phyloP scores from a whole-genome alignment of 53 echinoderm and acorn worm genomes.

The Glandiceps talaboti region DNA sequence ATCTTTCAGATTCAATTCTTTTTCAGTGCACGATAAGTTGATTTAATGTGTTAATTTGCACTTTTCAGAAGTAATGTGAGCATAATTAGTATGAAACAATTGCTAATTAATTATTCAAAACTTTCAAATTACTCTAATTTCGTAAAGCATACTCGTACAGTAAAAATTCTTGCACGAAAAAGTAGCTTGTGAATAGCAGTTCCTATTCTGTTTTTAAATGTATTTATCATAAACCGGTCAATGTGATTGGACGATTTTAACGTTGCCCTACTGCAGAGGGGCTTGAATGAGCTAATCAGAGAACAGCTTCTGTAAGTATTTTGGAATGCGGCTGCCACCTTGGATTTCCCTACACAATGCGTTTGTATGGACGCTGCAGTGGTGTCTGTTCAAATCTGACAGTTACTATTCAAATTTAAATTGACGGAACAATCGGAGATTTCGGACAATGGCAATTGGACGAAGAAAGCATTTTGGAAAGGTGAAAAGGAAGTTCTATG shows the following conservation, averaged over 20 bases:
- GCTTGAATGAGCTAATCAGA: neutral
- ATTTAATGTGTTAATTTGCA: too few relatives aligned
- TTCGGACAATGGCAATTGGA: neutral
- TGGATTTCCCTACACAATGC: neutral
- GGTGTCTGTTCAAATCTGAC: too few relatives aligned
- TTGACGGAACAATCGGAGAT: neutral
- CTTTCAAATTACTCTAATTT: neutral
- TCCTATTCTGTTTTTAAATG: neutral
- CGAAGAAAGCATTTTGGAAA: too few relatives aligned
- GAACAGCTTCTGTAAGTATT: neutral
- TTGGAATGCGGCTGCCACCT: neutral
- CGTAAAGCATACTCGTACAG: neutral
- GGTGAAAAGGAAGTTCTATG: neutral
- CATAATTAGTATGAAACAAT: too few relatives aligned
- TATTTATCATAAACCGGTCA: neutral
- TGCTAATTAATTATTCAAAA: neutral
- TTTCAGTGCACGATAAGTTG: too few relatives aligned
- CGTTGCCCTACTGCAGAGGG: too few relatives aligned
- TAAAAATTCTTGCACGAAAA: neutral
- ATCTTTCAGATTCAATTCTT: too few relatives aligned
- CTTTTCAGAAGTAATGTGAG: too few relatives aligned
- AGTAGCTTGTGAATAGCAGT: neutral
- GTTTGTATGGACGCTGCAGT: too few relatives aligned
- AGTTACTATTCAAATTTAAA: too few relatives aligned
- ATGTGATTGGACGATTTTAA: neutral